Conservation (phyloP, 2,888 invertebrate genomes). For the Volucella inanis region DNA sequence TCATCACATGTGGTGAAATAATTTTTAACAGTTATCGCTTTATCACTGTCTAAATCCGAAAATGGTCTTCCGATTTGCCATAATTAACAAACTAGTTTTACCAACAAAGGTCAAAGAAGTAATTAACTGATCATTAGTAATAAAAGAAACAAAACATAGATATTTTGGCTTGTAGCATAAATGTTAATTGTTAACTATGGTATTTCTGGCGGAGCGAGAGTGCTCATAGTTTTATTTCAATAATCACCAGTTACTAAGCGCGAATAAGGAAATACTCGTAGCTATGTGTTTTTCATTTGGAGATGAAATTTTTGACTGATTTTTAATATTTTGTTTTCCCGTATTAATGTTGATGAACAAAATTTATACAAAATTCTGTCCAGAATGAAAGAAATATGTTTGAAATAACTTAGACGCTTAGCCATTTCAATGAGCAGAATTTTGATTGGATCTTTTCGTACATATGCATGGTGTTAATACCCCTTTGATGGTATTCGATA, state of each 20-base stretch:
- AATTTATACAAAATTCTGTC: constrained; percentile 48
- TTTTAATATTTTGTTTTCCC: background rate
- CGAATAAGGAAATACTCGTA: constrained; percentile 16
- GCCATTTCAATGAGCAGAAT: constrained; percentile 52
- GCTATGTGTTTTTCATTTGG: background rate
- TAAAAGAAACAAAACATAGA: background rate
- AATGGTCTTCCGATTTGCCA: constrained; percentile 22
- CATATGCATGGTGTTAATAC: background rate
- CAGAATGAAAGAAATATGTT: constrained; percentile 39
- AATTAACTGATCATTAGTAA: constrained; percentile 10
- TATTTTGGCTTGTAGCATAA: constrained; percentile 27
- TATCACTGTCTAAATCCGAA: constrained; percentile 35
- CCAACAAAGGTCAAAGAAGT: constrained; percentile 12
- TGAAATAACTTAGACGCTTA: background rate
- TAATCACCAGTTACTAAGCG: constrained; percentile 5
- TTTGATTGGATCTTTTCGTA: constrained; percentile 39
- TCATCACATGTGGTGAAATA: constrained; percentile 40
- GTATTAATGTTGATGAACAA: constrained; percentile 3
- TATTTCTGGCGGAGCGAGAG: background rate
- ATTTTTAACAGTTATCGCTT: constrained; percentile 49
- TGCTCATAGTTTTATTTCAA: constrained; percentile 5
- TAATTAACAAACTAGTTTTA: constrained; percentile 28
- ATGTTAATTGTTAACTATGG: background rate
- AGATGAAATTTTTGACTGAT: background rate
- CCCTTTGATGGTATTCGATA: background rate